Evolutionary conservation across 2,888 invertebrate genomes (phyloP).

Genomic region (Mythimna lalbum): DNA sequence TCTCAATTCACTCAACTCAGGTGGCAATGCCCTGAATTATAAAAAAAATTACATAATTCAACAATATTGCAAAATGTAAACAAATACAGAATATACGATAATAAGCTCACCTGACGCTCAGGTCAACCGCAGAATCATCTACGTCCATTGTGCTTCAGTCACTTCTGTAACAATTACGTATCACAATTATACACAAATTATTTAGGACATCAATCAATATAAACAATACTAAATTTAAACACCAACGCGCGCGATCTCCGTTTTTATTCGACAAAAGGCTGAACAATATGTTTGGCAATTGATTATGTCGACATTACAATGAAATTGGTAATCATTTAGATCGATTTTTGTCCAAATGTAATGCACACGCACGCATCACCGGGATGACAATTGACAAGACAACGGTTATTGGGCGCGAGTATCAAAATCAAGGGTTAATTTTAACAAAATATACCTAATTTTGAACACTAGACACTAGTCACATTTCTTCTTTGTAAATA

Average conservation of each 20-base stretch:
- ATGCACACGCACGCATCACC: conserved; percentile 79
- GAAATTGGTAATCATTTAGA: conserved; percentile 64
- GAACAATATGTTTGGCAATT: conserved; percentile 36
- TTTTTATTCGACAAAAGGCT: conserved; percentile 31
- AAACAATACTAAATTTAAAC: conserved; percentile 60
- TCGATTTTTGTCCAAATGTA: conserved; percentile 70
- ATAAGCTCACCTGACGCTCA: conserved; percentile 94
- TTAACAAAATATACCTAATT: conserved; percentile 52
- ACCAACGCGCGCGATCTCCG: conserved; percentile 27
- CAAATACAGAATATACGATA: conserved; percentile 45
- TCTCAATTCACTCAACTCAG: conserved; percentile 90
- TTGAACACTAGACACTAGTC: conserved; percentile 36
- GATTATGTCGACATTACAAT: conserved; percentile 58
- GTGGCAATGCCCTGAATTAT: conserved; percentile 84
- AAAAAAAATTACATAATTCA: conserved; percentile 67
- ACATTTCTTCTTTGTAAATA: conserved; percentile 54
- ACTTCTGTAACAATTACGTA: conserved; percentile 75
- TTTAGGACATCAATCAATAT: conserved; percentile 69
- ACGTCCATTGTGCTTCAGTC: conserved; percentile 93
- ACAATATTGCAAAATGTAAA: conserved; percentile 50
- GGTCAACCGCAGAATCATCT: conserved; percentile 97
- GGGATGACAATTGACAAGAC: conserved; percentile 73
- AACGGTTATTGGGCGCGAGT: conserved; percentile 56
- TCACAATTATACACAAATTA: conserved; percentile 66
- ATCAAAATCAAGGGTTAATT: conserved; percentile 22